These are phyloP conservation scores for Seriola quinqueradiata DNA, from an alignment of 2,113 vertebrate species.

Conservation along the genomic window DNA sequence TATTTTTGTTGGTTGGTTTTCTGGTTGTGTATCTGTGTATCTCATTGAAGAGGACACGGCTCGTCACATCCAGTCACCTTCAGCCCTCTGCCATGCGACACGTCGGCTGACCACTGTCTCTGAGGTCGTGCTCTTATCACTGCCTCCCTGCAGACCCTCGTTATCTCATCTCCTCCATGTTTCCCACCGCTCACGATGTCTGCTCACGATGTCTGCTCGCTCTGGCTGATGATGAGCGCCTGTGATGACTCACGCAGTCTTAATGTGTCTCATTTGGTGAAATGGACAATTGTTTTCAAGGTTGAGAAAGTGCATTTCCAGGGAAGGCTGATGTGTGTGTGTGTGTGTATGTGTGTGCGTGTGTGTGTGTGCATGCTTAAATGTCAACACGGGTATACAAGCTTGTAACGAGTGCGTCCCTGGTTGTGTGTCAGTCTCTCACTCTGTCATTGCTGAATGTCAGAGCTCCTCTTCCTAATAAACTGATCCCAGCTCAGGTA, in stretches of 20 bases:
- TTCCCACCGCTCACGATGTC: constrained; percentile 36
- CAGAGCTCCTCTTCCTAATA: constrained; percentile 52
- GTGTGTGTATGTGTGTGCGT: neutral
- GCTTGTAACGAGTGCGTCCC: neutral
- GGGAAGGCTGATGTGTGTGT: neutral
- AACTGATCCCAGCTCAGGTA: constrained; percentile 54
- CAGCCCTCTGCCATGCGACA: neutral
- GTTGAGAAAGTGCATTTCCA: constrained; percentile 43
- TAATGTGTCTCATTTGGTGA: constrained; percentile 62
- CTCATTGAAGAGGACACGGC: constrained; percentile 13
- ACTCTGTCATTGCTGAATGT: constrained; percentile 53
- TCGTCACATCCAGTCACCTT: constrained; percentile 24
- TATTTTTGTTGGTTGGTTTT: too few relatives aligned
- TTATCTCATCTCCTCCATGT: constrained; percentile 43
- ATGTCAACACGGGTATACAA: neutral
- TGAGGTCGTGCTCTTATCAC: neutral
- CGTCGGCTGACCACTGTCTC: constrained; percentile 2
- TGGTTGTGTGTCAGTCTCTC: constrained; percentile 5
- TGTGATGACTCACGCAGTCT: constrained; percentile 60
- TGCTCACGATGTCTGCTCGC: constrained; percentile 40
- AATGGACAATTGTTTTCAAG: constrained; percentile 61
- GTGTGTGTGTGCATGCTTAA: neutral
- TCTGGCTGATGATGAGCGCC: constrained; percentile 49
- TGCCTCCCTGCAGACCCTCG: neutral
- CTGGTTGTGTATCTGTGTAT: too few relatives aligned